Evolutionary conservation across 2,888 invertebrate genomes (phyloP), one percentile per base, ranked within the genome.

Genomic region (Macroteleia sp.): DNA sequence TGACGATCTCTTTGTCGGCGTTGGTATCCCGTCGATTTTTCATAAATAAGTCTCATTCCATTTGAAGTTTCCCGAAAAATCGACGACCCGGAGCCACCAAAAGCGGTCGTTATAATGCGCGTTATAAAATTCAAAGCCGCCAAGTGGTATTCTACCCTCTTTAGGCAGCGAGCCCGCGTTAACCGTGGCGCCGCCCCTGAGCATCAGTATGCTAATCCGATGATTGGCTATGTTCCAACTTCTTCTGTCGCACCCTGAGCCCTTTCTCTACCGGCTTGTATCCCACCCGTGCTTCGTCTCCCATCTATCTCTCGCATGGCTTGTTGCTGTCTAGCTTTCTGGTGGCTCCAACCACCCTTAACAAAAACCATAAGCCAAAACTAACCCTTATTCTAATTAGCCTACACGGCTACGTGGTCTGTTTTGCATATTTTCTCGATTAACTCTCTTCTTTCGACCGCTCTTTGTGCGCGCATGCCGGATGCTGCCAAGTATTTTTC

Each of bases 151-250:
- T 88, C 90, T 87, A 88, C 89, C 89, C 90, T 89, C 87, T 85
- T 71, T 64, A 62, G 57, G 52, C 74, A 42, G 56, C 52, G 34
- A 71, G 52, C 14, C 39, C 56, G 86, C 85, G 88, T 83, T 87
- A 89, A 88, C 90, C 86, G 85, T 86, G 85, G 88, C 84, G 86
- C 89, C 89, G 89, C 90, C 90, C 89, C 88, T 87, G 87, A 88
- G 88, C 91, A 91, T 91, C 89, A 90, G 89, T 91, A 91, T 91
- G 91, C 91, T 91, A 91, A 91, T 91, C 90, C 90, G 87, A 91
- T 90, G 91, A 91, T 91, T 91, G 91, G 91, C 90, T 87, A 87
- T 89, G 90, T 88, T 90, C 89, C 88, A 91, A 69, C 81, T 75
- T 74, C 79, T 61, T 74, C 71, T 62, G 80, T 76, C 80, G 77